A percentile compares a stretch with the other conserved stretches of the same genome.
phyloP scores from a whole-genome alignment of 2,888 invertebrate genomes.

The Acrobasis suavella region DNA sequence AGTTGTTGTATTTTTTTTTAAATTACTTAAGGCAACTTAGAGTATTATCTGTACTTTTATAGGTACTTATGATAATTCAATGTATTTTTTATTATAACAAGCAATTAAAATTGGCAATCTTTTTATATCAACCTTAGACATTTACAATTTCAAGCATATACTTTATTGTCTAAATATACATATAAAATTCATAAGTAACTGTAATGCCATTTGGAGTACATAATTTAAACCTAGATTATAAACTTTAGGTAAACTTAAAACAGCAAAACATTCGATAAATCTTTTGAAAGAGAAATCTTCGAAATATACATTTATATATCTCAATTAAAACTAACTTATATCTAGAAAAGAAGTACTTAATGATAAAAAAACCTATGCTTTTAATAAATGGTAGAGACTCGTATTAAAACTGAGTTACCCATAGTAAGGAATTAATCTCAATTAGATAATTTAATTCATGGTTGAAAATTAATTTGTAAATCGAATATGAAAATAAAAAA shows the following conservation, averaged over 20 bases:
- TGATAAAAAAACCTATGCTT: not conserved
- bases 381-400: not conserved
- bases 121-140: not conserved
- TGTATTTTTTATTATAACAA: not conserved
- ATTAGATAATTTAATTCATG: not conserved
- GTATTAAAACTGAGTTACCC: not conserved
- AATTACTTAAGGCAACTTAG: not conserved
- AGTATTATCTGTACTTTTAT: too few species aligned
- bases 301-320: constrained; percentile 59
- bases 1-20: not conserved
- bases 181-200: constrained; percentile 63
- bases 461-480: not conserved
- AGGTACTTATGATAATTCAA: too few species aligned
- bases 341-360: constrained; percentile 6
- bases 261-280: constrained; percentile 28
- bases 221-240: constrained; percentile 28
- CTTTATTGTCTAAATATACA: constrained; percentile 61
- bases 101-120: not conserved
- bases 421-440: not conserved
- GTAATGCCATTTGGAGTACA: constrained; percentile 62
- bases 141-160: constrained; percentile 11
- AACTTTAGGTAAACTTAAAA: constrained; percentile 9
- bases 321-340: constrained; percentile 28
- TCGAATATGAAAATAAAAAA: not conserved
- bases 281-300: constrained; percentile 39